Evolutionary conservation across 2,113 vertebrate genomes (phyloP).

Genomic region (Crotalus tigris): DNA sequence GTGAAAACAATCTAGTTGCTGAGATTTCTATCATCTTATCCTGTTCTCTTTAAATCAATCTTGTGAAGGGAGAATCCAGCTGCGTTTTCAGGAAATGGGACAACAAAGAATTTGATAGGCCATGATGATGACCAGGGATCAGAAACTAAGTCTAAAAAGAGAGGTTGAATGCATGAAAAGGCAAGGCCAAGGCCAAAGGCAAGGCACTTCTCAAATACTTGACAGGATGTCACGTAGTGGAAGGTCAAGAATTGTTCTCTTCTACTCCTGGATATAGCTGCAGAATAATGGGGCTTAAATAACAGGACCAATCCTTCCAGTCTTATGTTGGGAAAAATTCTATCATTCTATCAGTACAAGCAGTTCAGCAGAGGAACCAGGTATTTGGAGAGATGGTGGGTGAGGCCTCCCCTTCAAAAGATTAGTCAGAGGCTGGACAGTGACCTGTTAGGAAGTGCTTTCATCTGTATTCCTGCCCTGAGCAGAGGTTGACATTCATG

Average conservation of each 20-base stretch:
- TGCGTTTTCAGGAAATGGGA: neutral
- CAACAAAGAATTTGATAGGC: neutral
- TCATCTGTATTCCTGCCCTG: neutral
- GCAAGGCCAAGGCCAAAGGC: too few species aligned
- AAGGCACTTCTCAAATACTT: neutral
- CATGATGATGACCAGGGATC: neutral
- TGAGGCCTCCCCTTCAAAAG: neutral
- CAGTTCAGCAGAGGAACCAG: neutral
- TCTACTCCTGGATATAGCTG: neutral
- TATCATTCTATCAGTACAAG: neutral
- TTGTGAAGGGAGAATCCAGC: neutral
- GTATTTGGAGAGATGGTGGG: neutral
- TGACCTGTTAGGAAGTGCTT: neutral
- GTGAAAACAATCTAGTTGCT: neutral
- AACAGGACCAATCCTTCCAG: neutral
- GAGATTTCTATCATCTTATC: neutral
- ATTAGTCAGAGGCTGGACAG: neutral
- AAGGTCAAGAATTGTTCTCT: neutral
- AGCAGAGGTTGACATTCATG: neutral
- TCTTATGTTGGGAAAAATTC: neutral
- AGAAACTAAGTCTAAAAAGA: neutral
- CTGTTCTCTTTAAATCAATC: neutral
- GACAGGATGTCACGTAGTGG: neutral
- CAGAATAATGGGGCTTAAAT: neutral
- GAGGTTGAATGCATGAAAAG: neutral